Evolutionary conservation across 92 coral and sea anemone genomes (phyloP).

Genomic region (Ricordea florida): DNA sequence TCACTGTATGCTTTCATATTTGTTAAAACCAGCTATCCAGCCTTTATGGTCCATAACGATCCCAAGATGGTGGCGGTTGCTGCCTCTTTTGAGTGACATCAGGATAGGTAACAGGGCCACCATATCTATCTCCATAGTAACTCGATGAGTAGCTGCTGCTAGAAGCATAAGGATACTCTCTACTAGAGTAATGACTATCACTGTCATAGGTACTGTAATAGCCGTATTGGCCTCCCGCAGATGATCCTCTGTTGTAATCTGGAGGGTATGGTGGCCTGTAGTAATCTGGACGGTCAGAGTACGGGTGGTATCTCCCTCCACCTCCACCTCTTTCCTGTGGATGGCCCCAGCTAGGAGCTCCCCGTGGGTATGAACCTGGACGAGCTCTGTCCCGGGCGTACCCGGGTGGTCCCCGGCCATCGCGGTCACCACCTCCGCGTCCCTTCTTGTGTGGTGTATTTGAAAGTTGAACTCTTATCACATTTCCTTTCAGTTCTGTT

Average conservation of each 20-base stretch:
- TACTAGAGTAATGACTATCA: conserved; percentile 23
- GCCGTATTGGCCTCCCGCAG: conserved; percentile 11
- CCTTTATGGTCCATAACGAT: neutral
- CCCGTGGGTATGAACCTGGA: conserved; percentile 4
- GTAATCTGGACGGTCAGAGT: conserved; percentile 15
- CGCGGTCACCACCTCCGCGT: conserved; percentile 12
- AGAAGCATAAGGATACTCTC: neutral
- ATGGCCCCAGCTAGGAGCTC: conserved; percentile 15
- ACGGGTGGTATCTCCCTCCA: conserved; percentile 33
- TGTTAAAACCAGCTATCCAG: neutral
- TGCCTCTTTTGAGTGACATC: conserved; percentile 10
- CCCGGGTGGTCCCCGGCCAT: conserved; percentile 6
- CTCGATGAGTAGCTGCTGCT: neutral
- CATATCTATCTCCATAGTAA: neutral
- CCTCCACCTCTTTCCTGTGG: conserved; percentile 7
- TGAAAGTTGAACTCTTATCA: conserved; percentile 61
- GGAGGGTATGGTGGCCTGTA: conserved; percentile 20
- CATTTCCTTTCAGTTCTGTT: conserved; percentile 57
- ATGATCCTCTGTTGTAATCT: conserved; percentile 5
- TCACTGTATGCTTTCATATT: neutral
- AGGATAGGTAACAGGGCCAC: conserved; percentile 34
- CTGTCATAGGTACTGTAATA: conserved; percentile 29
- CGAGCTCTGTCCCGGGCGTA: conserved; percentile 17
- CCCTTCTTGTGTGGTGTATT: conserved; percentile 72
- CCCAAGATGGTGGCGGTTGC: conserved; percentile 6